phyloP scores from a whole-genome alignment of 2,888 invertebrate species.

The Odiellus spinosus region DNA sequence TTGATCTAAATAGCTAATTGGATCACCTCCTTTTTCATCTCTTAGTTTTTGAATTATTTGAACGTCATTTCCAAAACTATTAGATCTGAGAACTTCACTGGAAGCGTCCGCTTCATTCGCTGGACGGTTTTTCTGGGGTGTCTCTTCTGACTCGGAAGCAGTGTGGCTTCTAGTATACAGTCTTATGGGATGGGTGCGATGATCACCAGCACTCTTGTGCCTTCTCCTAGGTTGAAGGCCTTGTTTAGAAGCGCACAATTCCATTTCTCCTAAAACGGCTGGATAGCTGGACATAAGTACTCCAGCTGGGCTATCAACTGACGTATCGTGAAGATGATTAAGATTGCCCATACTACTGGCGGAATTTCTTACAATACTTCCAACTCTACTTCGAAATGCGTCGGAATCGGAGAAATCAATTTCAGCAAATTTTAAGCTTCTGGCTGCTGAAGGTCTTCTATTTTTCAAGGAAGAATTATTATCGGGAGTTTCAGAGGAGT shows the following conservation, averaged over 20 bases:
- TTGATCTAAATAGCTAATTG: background rate
- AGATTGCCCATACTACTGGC: conserved; percentile 23
- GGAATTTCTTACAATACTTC: conserved; percentile 47
- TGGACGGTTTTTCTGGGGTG: too few relatives aligned
- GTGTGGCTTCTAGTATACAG: conserved; percentile 4
- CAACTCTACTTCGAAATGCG: conserved; percentile 41
- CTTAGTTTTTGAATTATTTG: conserved; percentile 37
- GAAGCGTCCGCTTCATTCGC: conserved; percentile 1
- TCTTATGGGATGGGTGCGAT: conserved; percentile 4
- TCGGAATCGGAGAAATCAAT: conserved; percentile 40
- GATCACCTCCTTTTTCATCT: conserved; percentile 6
- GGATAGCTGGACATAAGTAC: conserved; percentile 35
- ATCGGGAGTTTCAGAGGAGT: background rate
- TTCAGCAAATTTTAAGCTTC: conserved; percentile 18
- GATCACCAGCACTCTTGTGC: conserved; percentile 17
- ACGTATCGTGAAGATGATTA: conserved; percentile 22
- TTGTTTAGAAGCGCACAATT: background rate
- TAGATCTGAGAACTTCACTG: conserved; percentile 34
- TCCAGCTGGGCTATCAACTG: conserved; percentile 37
- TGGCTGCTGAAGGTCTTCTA: conserved; percentile 1
- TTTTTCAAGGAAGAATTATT: background rate
- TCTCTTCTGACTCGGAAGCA: conserved; percentile 2
- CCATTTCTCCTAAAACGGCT: background rate
- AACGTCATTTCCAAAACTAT: conserved; percentile 64
- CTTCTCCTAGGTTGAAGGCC: conserved; percentile 6